These are phyloP conservation scores for Lepidocolaptes lacrymiger DNA, from an alignment of 2,797 vertebrate genomes.

Conservation along the genomic window DNA sequence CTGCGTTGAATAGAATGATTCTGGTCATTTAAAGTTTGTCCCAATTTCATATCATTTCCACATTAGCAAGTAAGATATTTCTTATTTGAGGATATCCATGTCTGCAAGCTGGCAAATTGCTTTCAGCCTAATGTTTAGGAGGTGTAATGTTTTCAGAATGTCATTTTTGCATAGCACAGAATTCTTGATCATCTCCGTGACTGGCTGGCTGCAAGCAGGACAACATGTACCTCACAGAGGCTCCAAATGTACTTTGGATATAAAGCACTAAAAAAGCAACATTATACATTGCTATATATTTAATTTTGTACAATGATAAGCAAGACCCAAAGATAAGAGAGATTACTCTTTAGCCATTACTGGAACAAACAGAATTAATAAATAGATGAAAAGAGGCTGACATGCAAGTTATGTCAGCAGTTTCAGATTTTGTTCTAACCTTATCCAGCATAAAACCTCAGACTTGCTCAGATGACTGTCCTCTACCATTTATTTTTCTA, in stretches of 20 bases:
- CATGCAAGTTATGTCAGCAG: background rate
- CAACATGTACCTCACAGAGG: background rate
- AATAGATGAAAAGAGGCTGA: background rate
- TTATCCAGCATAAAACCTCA: background rate
- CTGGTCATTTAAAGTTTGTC: background rate
- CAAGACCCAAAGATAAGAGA: background rate
- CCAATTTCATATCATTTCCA: background rate
- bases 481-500: background rate
- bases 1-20: background rate
- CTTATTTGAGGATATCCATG: background rate
- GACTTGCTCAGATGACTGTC: background rate
- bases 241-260: background rate
- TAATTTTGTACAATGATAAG: background rate
- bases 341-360: background rate
- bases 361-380: background rate
- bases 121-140: background rate
- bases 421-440: background rate
- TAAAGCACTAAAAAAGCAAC: background rate
- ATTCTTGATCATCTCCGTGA: background rate
- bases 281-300: background rate
- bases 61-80: background rate
- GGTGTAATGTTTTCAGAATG: background rate
- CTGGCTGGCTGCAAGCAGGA: background rate
- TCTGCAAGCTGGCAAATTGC: background rate
- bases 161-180: background rate